Conservation (phyloP, 2,113 vertebrate genomes). For the Herpailurus yagouaroundi region DNA sequence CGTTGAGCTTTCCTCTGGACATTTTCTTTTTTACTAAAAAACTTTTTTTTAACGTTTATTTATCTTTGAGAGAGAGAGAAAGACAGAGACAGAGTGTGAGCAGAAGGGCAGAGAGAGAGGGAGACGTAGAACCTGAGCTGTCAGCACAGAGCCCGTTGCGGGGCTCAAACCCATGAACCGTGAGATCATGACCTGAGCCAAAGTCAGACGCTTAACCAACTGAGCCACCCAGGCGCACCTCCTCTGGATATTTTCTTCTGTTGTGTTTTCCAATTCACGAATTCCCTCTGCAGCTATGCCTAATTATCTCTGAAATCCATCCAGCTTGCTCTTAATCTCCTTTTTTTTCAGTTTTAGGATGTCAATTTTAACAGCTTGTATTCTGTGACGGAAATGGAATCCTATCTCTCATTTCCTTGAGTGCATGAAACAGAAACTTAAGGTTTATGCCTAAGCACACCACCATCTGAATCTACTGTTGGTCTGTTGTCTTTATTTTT, state of each 20-base stretch:
- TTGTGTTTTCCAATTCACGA: constrained; percentile 17
- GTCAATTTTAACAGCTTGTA: not conserved
- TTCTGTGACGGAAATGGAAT: constrained; percentile 6
- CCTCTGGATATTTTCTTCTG: constrained; percentile 31
- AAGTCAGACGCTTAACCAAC: too few relatives aligned
- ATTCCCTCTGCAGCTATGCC: not conserved
- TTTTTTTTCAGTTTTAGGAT: not conserved
- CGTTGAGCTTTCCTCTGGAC: not conserved
- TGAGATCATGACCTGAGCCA: too few relatives aligned
- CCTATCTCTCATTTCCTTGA: not conserved
- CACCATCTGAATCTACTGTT: not conserved
- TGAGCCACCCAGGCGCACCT: too few relatives aligned
- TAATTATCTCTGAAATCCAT: not conserved
- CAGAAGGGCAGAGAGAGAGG: too few relatives aligned
- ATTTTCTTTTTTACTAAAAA: too few relatives aligned
- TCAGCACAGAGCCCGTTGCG: too few relatives aligned
- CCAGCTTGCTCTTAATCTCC: not conserved
- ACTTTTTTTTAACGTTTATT: too few relatives aligned
- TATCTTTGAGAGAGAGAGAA: too few relatives aligned
- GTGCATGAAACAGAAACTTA: not conserved
- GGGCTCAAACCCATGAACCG: too few relatives aligned
- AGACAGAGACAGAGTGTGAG: too few relatives aligned
- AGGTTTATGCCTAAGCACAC: not conserved
- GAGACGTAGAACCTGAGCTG: too few relatives aligned
- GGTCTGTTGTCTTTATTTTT: not conserved